These are phyloP conservation scores for Diprion similis DNA, from an alignment of 1,140 invertebrate genomes.

Conservation along the genomic window DNA sequence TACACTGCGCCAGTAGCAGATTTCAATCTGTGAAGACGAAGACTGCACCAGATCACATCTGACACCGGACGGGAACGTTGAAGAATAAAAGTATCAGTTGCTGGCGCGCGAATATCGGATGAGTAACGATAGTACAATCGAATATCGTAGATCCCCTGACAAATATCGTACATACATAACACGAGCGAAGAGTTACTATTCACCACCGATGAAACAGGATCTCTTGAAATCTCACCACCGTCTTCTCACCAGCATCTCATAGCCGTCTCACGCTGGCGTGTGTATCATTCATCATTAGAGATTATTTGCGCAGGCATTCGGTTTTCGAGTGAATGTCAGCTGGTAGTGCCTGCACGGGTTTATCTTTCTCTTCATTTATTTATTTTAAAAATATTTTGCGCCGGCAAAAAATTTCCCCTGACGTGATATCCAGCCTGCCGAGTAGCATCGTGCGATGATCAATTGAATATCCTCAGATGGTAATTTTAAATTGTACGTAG, in stretches of 20 bases:
- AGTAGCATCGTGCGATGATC: constrained; percentile 5
- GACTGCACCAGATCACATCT: constrained; percentile 2
- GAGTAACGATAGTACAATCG: not conserved
- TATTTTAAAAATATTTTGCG: not conserved
- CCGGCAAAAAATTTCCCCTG: not conserved
- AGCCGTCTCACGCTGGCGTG: not conserved
- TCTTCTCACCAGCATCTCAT: not conserved
- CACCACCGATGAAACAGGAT: not conserved
- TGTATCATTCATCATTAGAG: constrained; percentile 35
- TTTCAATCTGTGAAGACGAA: not conserved
- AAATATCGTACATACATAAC: not conserved
- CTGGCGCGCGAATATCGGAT: not conserved
- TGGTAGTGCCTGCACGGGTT: not conserved
- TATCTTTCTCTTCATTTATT: not conserved
- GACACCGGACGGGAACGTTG: not conserved
- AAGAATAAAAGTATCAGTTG: not conserved
- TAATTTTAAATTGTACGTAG: not conserved
- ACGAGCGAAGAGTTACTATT: not conserved
- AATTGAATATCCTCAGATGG: not conserved
- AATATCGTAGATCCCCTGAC: not conserved
- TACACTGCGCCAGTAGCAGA: not conserved
- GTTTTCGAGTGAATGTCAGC: constrained; percentile 9
- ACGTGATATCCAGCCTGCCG: constrained; percentile 3
- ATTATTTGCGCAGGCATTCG: constrained; percentile 41
- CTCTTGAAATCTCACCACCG: not conserved